These are phyloP conservation scores for Enteromius afrohamiltoni DNA, from an alignment of 2,797 vertebrate species.

Conservation along the genomic window DNA sequence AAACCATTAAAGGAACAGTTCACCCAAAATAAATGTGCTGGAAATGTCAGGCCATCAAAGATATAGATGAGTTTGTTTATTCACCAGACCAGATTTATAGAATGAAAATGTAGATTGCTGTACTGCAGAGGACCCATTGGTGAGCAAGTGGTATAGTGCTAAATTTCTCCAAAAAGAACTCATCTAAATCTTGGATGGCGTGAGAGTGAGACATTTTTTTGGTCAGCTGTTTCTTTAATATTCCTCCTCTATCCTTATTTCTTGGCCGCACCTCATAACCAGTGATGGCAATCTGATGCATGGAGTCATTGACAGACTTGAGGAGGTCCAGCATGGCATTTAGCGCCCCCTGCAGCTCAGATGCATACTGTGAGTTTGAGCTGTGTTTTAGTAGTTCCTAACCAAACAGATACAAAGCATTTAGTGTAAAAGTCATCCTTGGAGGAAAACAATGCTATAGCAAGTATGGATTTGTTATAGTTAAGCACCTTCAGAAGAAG, in stretches of 20 bases:
- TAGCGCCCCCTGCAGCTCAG: constrained; percentile 90
- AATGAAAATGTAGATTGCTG: neutral
- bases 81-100: neutral
- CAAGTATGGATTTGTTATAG: neutral
- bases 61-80: neutral
- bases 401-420: constrained; percentile 31
- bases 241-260: neutral
- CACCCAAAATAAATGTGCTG: neutral
- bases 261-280: constrained; percentile 70
- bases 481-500: constrained; percentile 89
- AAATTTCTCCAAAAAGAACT: neutral
- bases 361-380: constrained; percentile 78
- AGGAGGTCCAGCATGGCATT: constrained; percentile 92
- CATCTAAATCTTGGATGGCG: neutral
- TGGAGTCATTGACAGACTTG: constrained; percentile 97
- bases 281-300: constrained; percentile 97
- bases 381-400: constrained; percentile 95
- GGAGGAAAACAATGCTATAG: neutral
- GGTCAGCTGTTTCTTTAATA: neutral
- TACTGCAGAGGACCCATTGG: neutral
- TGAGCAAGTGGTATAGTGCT: neutral
- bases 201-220: neutral
- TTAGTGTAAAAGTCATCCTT: neutral
- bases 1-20: neutral
- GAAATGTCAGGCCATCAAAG: neutral